Conservation (phyloP, 2,797 vertebrate genomes). For the Coilia nasus region DNA sequence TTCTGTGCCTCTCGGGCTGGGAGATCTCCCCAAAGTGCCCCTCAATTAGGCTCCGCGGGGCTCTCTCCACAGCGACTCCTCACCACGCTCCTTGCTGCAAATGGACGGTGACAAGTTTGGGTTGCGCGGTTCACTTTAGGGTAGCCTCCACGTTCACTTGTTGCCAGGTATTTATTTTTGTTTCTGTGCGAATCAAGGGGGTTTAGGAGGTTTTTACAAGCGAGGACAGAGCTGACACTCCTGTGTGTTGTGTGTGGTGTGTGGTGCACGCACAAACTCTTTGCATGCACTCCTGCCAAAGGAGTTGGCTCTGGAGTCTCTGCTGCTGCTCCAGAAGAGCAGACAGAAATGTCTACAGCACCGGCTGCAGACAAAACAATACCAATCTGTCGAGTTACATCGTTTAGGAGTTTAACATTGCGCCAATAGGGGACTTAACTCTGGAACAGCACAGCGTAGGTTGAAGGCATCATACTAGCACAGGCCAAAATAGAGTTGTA, state of each 20-base stretch:
- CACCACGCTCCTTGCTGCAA: background rate
- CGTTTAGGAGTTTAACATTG: background rate
- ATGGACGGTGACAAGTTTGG: constrained; percentile 10
- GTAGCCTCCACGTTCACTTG: constrained; percentile 9
- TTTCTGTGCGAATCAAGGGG: background rate
- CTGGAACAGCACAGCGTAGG: background rate
- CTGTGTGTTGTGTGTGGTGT: background rate
- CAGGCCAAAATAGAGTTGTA: background rate
- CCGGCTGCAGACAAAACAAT: background rate
- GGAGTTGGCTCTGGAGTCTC: background rate
- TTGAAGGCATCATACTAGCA: background rate
- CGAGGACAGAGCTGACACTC: background rate
- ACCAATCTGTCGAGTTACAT: background rate
- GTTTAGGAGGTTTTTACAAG: constrained; percentile 8
- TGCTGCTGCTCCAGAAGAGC: background rate
- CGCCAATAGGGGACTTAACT: background rate
- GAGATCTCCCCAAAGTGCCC: constrained; percentile 55
- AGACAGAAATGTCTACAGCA: background rate
- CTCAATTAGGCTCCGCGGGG: constrained; percentile 67
- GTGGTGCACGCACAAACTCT: background rate
- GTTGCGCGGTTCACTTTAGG: constrained; percentile 4
- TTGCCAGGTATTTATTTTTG: constrained; percentile 16
- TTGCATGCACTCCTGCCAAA: background rate
- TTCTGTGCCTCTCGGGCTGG: constrained; percentile 69
- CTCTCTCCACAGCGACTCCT: background rate